Conservation (phyloP, 2,888 invertebrate genomes). For the Apomyelois bistriatella region DNA sequence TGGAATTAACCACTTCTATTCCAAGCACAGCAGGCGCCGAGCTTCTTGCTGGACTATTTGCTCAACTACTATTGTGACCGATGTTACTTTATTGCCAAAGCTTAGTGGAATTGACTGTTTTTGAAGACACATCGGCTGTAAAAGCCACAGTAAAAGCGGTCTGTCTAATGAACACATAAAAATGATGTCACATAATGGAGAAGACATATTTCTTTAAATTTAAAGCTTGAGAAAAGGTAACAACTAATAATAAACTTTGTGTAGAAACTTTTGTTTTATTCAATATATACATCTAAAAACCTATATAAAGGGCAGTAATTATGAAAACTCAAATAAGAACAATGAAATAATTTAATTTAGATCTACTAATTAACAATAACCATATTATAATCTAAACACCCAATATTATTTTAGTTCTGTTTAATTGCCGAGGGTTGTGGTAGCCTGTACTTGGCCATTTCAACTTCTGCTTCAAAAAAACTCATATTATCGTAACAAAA, state of each 20-base stretch:
- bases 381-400: not conserved
- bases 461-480: constrained; percentile 91
- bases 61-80: constrained; percentile 8
- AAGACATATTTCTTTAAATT: too few species aligned
- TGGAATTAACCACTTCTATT: not conserved
- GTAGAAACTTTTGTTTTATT: too few species aligned
- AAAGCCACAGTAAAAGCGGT: too few species aligned
- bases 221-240: too few species aligned
- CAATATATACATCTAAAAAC: too few species aligned
- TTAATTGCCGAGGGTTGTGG: constrained; percentile 86
- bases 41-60: constrained; percentile 12
- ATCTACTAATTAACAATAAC: not conserved
- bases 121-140: too few species aligned
- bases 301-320: too few species aligned
- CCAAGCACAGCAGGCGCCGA: not conserved
- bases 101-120: not conserved
- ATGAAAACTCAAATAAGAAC: not conserved
- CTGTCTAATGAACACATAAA: too few species aligned
- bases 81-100: constrained; percentile 2
- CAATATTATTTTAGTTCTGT: constrained; percentile 34
- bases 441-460: constrained; percentile 88
- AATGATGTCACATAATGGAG: too few species aligned
- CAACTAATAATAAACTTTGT: too few species aligned
- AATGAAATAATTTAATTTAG: not conserved
- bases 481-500: constrained; percentile 88